phyloP scores from a whole-genome alignment of 2,888 invertebrate genomes.

The Drosophila bunnanda region DNA sequence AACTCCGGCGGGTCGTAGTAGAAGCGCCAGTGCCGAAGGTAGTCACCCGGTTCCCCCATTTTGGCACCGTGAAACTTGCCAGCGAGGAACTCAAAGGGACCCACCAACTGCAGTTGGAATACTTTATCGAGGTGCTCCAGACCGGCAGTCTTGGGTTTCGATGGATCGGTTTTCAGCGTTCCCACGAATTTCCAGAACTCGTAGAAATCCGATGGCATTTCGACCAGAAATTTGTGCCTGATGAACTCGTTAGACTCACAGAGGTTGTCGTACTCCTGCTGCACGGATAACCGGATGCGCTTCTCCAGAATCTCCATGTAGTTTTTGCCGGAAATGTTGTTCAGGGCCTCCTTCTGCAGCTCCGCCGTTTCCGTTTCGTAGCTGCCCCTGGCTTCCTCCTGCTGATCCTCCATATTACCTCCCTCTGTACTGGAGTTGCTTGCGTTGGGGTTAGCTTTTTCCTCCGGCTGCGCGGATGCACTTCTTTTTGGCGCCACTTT shows the following conservation, averaged over 20 bases:
- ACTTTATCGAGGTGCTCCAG: conserved; percentile 87
- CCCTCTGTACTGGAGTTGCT: conserved; percentile 26
- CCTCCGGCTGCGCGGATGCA: conserved; percentile 32
- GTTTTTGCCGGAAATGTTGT: conserved; percentile 78
- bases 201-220: conserved; percentile 96
- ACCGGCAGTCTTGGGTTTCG: conserved; percentile 82
- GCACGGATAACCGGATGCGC: conserved; percentile 78
- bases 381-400: conserved; percentile 28
- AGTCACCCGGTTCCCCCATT: conserved; percentile 87
- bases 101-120: conserved; percentile 91
- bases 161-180: conserved; percentile 85
- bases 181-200: conserved; percentile 92
- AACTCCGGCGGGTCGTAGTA: conserved; percentile 98
- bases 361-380: conserved; percentile 66
- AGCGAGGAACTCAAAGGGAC: conserved; percentile 93
- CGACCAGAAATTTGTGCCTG: conserved; percentile 90
- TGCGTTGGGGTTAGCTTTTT: conserved; percentile 28
- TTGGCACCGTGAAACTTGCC: conserved; percentile 86
- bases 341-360: conserved; percentile 71
- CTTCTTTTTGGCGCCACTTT: conserved; percentile 73
- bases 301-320: conserved; percentile 79
- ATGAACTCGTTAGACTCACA: conserved; percentile 87
- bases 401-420: conserved; percentile 20
- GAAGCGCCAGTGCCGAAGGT: conserved; percentile 94
- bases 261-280: conserved; percentile 84